Evolutionary conservation across 2,888 invertebrate species (phyloP), one percentile per base, ranked within the genome.

Genomic region (Syrista parreyssii): DNA sequence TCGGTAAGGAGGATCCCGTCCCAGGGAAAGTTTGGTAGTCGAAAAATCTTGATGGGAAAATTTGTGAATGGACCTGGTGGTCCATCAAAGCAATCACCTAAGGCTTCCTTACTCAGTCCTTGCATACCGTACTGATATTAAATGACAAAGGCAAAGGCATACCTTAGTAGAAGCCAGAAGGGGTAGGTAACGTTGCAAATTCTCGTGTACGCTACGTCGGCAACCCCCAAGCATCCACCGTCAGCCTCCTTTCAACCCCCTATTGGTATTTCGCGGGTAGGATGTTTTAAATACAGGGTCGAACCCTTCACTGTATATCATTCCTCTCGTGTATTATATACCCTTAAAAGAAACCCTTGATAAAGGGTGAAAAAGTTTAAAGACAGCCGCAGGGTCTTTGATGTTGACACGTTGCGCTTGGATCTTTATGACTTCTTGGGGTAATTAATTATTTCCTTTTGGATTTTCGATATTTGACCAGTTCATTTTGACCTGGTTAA

Each of bases 91-190:
- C 88, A 88, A 89, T 89, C 87, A 90, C 91, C 91, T 87, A 90
- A 89, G 91, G 91, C 90, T 91, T 89, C 88, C 88, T 90, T 88
- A 88, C 83, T 80, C 82, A 84, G 82, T 82, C 80, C 79, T 82
- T 80, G 85, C 91, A 91, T 91, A 89, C 91, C 91, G 84, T 88
- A 84, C 88, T 88, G 88, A 90, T 91, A 91, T 91, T 91, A 90
- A 90, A 91, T 91, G 91, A 91, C 91, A 91, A 91, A 91, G 91
- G 88, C 91, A 91, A 91, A 91, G 91, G 91, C 89, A 91, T 91
- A 91, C 91, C 91, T 87, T 80, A 80, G 84, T 82, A 78, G 82
- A 81, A 55, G 23, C 55, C 55, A 55, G 23, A 78, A 81, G 80
- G 83, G 79, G 72, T 82, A 76, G 83, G 79, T 79, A 85, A 84